Conservation (phyloP, 2,888 invertebrate genomes). For the Lithophane leautieri region DNA sequence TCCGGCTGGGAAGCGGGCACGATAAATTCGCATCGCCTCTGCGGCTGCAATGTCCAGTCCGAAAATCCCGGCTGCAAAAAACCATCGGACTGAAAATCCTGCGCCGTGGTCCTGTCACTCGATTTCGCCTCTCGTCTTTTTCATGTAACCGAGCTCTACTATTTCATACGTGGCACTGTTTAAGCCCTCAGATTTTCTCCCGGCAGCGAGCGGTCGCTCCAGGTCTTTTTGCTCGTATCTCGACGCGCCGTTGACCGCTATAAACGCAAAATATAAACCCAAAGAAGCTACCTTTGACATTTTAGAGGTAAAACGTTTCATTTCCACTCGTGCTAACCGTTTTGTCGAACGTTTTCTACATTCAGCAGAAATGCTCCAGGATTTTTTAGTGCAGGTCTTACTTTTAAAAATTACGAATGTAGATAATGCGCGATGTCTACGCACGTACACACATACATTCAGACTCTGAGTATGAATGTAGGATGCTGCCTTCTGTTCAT, state of each 20-base stretch:
- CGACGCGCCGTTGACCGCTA: slow-evolving; percentile 87
- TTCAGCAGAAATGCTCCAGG: slow-evolving; percentile 72
- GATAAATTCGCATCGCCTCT: slow-evolving; percentile 86
- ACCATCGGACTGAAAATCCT: slow-evolving; percentile 87
- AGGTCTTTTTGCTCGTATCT: slow-evolving; percentile 86
- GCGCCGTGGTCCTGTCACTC: slow-evolving; percentile 88
- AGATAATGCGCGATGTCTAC: slow-evolving; percentile 19
- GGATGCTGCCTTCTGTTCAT: slow-evolving; percentile 6
- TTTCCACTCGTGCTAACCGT: slow-evolving; percentile 82
- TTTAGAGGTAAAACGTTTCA: slow-evolving; percentile 88
- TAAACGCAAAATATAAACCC: slow-evolving; percentile 90
- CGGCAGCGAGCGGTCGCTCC: slow-evolving; percentile 84
- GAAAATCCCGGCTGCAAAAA: slow-evolving; percentile 87
- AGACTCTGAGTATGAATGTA: slow-evolving; percentile 4
- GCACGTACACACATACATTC: background rate
- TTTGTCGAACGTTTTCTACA: slow-evolving; percentile 80
- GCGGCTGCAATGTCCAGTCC: slow-evolving; percentile 82
- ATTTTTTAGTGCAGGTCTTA: slow-evolving; percentile 67
- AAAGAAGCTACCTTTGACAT: slow-evolving; percentile 89
- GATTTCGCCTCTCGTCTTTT: slow-evolving; percentile 90
- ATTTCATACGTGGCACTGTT: slow-evolving; percentile 90
- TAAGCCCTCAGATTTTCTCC: slow-evolving; percentile 90
- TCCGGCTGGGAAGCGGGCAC: slow-evolving; percentile 76
- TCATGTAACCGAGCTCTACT: slow-evolving; percentile 90
- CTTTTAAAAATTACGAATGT: slow-evolving; percentile 47